phyloP scores from a whole-genome alignment of 2,113 vertebrate species.

The Heptranchias perlo region DNA sequence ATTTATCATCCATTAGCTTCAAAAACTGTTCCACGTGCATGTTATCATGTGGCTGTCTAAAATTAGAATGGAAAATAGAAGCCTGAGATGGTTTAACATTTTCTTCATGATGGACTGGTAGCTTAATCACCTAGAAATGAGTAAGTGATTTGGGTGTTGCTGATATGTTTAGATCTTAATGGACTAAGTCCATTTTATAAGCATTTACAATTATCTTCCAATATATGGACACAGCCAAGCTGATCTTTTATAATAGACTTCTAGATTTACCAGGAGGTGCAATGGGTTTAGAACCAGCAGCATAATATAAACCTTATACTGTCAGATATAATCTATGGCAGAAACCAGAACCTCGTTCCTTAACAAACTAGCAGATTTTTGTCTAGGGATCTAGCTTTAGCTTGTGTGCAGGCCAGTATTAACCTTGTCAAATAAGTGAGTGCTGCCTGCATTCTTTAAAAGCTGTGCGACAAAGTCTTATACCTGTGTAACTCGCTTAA shows the following conservation, averaged over 20 bases:
- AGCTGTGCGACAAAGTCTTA: background rate
- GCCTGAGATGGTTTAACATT: background rate
- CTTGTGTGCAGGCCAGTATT: background rate
- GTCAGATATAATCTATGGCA: conserved; percentile 21
- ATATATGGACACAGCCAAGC: background rate
- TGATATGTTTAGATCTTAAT: conserved; percentile 11
- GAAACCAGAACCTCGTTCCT: background rate
- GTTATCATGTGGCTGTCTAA: background rate
- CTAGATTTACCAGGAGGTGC: background rate
- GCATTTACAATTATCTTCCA: conserved; percentile 20
- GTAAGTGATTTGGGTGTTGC: conserved; percentile 11
- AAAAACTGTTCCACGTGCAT: background rate
- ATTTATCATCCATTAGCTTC: background rate
- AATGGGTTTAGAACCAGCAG: background rate
- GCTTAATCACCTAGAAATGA: background rate
- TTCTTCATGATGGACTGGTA: background rate
- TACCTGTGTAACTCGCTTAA: background rate
- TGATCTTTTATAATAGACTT: conserved; percentile 20
- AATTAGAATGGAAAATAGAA: background rate
- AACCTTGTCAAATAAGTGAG: background rate
- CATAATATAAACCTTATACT: conserved; percentile 20
- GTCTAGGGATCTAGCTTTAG: background rate
- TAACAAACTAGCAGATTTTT: background rate
- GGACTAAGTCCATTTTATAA: background rate
- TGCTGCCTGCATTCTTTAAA: background rate